Evolutionary conservation across 2,888 invertebrate genomes (phyloP).

Genomic region (Caenorhabditis parvicauda): DNA sequence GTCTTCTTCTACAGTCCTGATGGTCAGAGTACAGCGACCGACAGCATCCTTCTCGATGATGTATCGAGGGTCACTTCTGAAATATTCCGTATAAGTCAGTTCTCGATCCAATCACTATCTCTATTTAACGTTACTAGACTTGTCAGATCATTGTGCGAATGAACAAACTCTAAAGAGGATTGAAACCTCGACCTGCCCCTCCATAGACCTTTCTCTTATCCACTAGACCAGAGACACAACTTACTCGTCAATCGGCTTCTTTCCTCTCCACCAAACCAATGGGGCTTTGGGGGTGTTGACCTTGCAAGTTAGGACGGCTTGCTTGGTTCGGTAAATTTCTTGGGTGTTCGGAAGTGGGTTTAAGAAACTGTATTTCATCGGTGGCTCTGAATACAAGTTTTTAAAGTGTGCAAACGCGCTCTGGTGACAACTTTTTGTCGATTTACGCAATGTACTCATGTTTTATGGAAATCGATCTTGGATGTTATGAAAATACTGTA

Average conservation of each 20-base stretch:
- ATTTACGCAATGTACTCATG: too few species aligned
- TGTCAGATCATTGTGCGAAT: neutral
- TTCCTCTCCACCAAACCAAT: slow-evolving; percentile 88
- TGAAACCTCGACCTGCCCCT: too few species aligned
- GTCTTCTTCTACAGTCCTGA: slow-evolving; percentile 78
- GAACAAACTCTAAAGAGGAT: neutral
- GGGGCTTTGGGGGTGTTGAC: slow-evolving; percentile 89
- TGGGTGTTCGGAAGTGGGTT: slow-evolving; percentile 84
- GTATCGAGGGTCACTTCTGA: slow-evolving; percentile 66
- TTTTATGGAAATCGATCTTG: too few species aligned
- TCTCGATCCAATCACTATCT: neutral
- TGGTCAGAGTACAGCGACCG: slow-evolving; percentile 82
- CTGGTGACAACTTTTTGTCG: too few species aligned
- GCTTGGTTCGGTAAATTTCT: slow-evolving; percentile 83
- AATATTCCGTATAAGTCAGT: slow-evolving; percentile 9
- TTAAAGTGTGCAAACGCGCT: neutral
- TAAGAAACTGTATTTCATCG: slow-evolving; percentile 87
- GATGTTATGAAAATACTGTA: too few species aligned
- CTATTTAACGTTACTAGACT: too few species aligned
- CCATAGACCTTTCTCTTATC: neutral
- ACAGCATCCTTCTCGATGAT: slow-evolving; percentile 87
- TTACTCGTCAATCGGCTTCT: slow-evolving; percentile 72
- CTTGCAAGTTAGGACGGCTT: slow-evolving; percentile 83
- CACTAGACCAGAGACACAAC: slow-evolving; percentile 6
- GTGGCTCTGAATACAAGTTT: slow-evolving; percentile 75